Percentiles rank a stretch among this genome's conserved stretches.
These are phyloP conservation scores for Styela clava DNA, from an alignment of 23 tunicate genomes.

Conservation along the genomic window DNA sequence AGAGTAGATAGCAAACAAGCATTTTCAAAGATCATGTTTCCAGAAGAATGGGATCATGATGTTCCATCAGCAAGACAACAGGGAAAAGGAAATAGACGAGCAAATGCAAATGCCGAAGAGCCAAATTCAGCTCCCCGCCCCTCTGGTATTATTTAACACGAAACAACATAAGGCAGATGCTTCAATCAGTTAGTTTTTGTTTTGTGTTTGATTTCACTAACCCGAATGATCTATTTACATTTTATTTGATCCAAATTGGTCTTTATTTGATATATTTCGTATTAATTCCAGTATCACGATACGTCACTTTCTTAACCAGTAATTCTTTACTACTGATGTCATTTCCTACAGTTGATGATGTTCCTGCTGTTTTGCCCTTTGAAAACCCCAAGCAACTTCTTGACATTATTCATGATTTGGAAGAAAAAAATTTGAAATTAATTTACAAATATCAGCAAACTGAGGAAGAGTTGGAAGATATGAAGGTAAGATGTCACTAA, in stretches of 20 bases:
- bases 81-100: not conserved
- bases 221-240: too few species aligned
- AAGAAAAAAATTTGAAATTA: constrained; percentile 70
- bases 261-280: too few species aligned
- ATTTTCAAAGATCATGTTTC: constrained; percentile 29
- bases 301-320: too few species aligned
- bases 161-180: too few species aligned
- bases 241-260: too few species aligned
- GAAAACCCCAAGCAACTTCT: constrained; percentile 32
- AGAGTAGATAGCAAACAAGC: not conserved
- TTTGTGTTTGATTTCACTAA: too few species aligned
- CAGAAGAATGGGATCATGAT: constrained; percentile 50
- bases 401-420: constrained; percentile 43
- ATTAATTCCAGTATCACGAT: too few species aligned
- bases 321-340: too few species aligned
- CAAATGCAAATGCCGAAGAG: not conserved
- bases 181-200: too few species aligned
- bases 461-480: constrained; percentile 61
- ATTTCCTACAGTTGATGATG: constrained; percentile 3
- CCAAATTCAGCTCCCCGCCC: not conserved
- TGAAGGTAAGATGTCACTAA: too few species aligned
- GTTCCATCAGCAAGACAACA: too few species aligned
- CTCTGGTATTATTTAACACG: not conserved
- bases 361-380: constrained; percentile 23
- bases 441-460: constrained; percentile 54